phyloP scores from a whole-genome alignment of 1,140 invertebrate species.

The Leptinotarsa undecemlineata region DNA sequence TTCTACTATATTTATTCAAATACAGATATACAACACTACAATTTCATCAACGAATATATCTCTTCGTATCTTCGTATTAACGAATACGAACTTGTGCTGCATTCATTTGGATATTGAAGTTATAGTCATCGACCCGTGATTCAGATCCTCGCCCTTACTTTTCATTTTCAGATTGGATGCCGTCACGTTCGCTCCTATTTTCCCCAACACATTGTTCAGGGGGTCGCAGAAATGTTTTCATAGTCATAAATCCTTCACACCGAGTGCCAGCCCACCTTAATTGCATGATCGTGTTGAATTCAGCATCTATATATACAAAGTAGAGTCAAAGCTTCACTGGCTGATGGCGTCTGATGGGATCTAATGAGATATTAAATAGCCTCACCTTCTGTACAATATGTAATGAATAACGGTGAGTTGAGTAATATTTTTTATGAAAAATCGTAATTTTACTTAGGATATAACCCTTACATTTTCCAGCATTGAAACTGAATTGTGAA shows the following conservation, averaged over 20 bases:
- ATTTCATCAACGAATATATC: neutral
- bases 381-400: neutral
- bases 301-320: neutral
- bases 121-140: no score
- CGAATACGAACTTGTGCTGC: neutral
- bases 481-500: no score
- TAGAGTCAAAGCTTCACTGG: neutral
- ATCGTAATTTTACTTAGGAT: no score
- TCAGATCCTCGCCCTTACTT: no score
- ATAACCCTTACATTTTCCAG: no score
- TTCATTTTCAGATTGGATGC: no score
- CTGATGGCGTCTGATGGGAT: neutral
- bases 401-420: neutral
- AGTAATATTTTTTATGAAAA: neutral
- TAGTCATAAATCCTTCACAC: neutral
- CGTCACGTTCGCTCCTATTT: neutral
- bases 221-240: neutral
- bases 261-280: neutral
- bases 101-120: neutral
- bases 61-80: neutral
- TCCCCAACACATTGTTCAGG: neutral
- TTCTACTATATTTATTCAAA: no score
- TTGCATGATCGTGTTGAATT: neutral
- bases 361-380: neutral
- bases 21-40: no score